phyloP scores from a whole-genome alignment of 1,140 invertebrate genomes.

The Brachionus plicatilis region DNA sequence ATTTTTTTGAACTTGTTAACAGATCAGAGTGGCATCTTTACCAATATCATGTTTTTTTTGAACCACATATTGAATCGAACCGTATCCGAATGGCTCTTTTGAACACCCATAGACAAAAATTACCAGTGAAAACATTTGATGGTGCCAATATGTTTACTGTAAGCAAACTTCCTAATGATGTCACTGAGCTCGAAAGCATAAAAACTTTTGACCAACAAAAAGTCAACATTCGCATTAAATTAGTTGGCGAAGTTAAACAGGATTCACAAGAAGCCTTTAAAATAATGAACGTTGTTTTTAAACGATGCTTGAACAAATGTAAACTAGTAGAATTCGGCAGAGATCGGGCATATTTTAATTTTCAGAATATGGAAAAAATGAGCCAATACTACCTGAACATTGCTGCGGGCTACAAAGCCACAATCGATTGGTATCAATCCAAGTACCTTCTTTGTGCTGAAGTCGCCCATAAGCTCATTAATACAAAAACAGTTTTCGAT shows the following conservation, averaged over 20 bases:
- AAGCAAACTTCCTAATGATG: background rate
- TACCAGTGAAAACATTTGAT: conserved; percentile 20
- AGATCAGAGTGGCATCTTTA: conserved; percentile 68
- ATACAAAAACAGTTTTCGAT: conserved; percentile 69
- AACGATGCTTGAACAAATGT: background rate
- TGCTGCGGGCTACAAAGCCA: background rate
- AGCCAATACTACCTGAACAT: background rate
- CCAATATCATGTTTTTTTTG: conserved; percentile 74
- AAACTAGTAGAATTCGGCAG: conserved; percentile 8
- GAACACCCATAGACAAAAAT: background rate
- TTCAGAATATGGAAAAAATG: background rate
- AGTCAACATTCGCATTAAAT: background rate
- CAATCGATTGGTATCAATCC: background rate
- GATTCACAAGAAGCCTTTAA: background rate
- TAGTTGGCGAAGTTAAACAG: background rate
- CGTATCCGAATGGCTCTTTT: background rate
- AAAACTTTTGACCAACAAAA: background rate
- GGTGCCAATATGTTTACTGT: background rate
- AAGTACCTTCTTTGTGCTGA: conserved; percentile 69
- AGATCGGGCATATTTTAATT: conserved; percentile 24
- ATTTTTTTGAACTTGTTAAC: conserved; percentile 68
- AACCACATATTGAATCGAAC: conserved; percentile 54
- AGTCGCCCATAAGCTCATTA: conserved; percentile 70
- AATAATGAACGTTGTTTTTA: conserved; percentile 1
- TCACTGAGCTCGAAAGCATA: background rate